phyloP scores from a whole-genome alignment of 1,140 invertebrate species.

The Pogonomyrmex barbatus region DNA sequence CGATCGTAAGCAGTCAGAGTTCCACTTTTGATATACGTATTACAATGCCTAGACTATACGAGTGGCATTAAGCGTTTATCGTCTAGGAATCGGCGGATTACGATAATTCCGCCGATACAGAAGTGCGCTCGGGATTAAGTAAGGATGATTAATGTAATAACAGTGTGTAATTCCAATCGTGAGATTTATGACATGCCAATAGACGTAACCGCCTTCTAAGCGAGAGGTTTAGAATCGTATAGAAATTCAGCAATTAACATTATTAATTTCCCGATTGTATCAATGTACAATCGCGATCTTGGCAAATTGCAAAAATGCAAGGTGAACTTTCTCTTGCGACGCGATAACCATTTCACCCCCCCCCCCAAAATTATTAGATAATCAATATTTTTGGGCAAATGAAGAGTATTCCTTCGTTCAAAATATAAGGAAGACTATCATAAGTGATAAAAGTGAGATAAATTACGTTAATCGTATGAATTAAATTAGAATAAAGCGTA shows the following conservation, averaged over 20 bases:
- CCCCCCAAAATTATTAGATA: neutral
- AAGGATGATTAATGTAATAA: conserved; percentile 62
- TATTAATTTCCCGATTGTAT: conserved; percentile 34
- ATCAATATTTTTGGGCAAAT: neutral
- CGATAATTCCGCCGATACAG: conserved; percentile 59
- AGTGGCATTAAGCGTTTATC: conserved; percentile 58
- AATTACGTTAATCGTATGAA: conserved; percentile 13
- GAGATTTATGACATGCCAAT: conserved; percentile 54
- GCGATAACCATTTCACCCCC: neutral
- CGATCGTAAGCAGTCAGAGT: conserved; percentile 63
- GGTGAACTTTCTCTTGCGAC: neutral
- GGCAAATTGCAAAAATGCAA: neutral
- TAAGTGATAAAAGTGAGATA: conserved; percentile 21
- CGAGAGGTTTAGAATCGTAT: neutral
- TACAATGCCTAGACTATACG: conserved; percentile 54
- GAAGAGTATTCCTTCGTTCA: neutral
- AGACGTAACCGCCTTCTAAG: conserved; percentile 28
- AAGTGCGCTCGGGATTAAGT: conserved; percentile 59
- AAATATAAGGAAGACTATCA: neutral
- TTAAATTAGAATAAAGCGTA: conserved; percentile 47
- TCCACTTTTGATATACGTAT: conserved; percentile 62
- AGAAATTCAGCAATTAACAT: conserved; percentile 33
- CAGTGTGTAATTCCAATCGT: conserved; percentile 51
- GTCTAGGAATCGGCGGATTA: conserved; percentile 53
- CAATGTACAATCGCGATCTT: neutral